These are phyloP conservation scores for Schizothorax lantsangensis DNA, from an alignment of 2,797 vertebrate species.

Conservation along the genomic window DNA sequence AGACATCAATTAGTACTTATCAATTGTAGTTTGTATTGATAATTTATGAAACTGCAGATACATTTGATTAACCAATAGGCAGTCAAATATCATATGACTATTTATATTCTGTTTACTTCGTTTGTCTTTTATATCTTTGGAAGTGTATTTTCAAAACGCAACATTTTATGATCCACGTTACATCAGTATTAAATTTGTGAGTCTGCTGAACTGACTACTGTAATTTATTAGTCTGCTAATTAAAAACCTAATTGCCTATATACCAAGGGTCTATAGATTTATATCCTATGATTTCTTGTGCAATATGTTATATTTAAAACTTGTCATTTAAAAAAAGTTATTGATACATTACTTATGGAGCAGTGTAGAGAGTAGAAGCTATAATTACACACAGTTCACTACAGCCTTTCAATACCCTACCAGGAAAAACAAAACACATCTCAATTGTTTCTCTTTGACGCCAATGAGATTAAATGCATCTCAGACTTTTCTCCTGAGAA, in stretches of 20 bases:
- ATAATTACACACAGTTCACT: not conserved
- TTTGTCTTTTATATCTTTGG: not conserved
- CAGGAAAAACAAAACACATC: not conserved
- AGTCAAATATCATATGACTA: not conserved
- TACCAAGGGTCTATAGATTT: not conserved
- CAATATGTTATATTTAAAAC: not conserved
- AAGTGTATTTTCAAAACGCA: not conserved
- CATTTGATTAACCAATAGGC: not conserved
- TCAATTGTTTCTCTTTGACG: not conserved
- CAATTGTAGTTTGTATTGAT: not conserved
- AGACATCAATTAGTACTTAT: not conserved
- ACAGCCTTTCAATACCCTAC: not conserved
- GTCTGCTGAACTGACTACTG: not conserved
- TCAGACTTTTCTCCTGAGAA: not conserved
- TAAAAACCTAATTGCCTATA: conserved; percentile 8
- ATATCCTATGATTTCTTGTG: not conserved
- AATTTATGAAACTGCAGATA: not conserved
- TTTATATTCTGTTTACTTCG: not conserved
- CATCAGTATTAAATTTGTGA: not conserved
- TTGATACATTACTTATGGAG: not conserved
- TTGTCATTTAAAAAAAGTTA: not conserved
- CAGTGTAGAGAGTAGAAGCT: not conserved
- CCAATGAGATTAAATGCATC: not conserved
- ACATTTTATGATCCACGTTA: not conserved
- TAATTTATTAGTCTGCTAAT: conserved; percentile 9